Evolutionary conservation across 2,797 vertebrate species (phyloP).

Genomic region (Pogonophryne albipinna): DNA sequence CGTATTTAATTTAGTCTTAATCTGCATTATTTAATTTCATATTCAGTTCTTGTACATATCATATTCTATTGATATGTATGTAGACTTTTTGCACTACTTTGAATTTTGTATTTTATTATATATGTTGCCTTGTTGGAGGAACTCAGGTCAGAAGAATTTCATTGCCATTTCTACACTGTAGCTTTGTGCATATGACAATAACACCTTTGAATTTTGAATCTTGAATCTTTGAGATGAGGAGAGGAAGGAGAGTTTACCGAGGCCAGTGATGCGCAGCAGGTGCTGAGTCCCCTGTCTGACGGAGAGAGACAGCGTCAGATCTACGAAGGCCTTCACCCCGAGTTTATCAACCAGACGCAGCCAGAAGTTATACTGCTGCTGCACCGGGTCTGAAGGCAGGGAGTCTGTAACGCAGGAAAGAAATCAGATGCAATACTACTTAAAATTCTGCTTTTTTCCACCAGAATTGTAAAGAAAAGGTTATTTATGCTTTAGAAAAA

Average conservation of each 20-base stretch:
- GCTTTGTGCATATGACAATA: no score
- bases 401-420: conserved; percentile 79
- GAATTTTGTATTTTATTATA: no score
- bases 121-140: no score
- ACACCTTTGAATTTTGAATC: no score
- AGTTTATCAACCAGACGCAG: conserved; percentile 93
- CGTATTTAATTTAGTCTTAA: no score
- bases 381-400: conserved; percentile 90
- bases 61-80: no score
- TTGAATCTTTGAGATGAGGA: background rate
- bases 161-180: no score
- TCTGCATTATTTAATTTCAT: no score
- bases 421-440: background rate
- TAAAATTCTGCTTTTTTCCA: background rate
- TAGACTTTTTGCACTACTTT: no score
- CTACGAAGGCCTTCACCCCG: conserved; percentile 94
- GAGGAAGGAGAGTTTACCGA: conserved; percentile 82
- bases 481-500: background rate
- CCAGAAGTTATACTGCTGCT: conserved; percentile 95
- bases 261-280: conserved; percentile 92
- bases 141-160: no score
- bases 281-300: conserved; percentile 94
- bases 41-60: no score
- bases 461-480: background rate
- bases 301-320: conserved; percentile 90